phyloP scores from a whole-genome alignment of 1,140 invertebrate species.

The Asobara japonica region DNA sequence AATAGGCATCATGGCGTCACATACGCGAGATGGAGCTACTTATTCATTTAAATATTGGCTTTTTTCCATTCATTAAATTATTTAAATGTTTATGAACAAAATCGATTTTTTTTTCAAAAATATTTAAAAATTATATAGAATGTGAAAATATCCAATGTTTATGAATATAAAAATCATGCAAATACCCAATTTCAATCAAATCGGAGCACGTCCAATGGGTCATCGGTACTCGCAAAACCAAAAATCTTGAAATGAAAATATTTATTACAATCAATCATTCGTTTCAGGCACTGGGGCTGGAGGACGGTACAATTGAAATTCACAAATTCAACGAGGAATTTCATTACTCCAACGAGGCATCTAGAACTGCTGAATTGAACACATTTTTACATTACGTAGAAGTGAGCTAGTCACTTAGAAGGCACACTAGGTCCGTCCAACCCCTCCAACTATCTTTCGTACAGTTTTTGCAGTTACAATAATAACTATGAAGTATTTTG shows the following conservation, averaged over 20 bases:
- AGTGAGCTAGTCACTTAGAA: slow-evolving; percentile 34
- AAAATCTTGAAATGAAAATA: background rate
- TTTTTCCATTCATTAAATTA: no score
- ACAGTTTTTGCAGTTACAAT: background rate
- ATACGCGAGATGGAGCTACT: no score
- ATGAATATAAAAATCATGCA: no score
- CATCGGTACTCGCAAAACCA: no score
- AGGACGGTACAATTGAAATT: slow-evolving; percentile 59
- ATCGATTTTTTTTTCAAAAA: no score
- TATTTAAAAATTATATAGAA: no score
- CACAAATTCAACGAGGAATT: slow-evolving; percentile 65
- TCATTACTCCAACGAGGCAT: slow-evolving; percentile 61
- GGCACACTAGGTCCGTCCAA: background rate
- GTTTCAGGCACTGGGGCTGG: slow-evolving; percentile 61
- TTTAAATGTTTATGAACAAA: no score
- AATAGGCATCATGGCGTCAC: no score
- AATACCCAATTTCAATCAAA: background rate
- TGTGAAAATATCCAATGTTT: no score
- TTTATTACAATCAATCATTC: background rate
- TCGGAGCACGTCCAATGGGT: no score
- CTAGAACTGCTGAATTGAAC: slow-evolving; percentile 57
- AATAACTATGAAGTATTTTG: slow-evolving; percentile 13
- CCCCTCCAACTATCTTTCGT: background rate
- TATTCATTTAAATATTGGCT: no score
- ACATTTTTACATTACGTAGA: slow-evolving; percentile 59